Conservation (phyloP, 2,888 invertebrate genomes). For the Mantis religiosa region DNA sequence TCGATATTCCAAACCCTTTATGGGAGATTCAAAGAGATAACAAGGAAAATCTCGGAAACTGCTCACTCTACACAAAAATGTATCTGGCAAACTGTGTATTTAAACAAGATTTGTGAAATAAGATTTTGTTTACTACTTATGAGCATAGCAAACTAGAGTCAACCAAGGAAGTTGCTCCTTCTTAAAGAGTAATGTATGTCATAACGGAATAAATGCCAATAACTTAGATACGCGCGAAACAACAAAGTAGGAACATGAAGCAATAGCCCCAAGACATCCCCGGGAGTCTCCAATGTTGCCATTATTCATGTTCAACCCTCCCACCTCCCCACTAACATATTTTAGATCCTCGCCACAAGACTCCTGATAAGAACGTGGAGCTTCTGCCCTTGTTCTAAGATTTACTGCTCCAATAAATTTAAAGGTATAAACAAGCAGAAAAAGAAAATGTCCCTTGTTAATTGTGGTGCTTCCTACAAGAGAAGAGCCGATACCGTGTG, state of each 20-base stretch:
- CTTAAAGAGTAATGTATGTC: background rate
- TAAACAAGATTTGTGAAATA: too few species aligned
- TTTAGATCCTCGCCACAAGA: background rate
- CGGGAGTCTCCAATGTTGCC: background rate
- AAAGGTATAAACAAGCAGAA: background rate
- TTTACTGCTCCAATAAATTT: background rate
- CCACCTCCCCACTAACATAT: background rate
- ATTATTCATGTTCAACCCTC: background rate
- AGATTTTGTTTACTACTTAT: too few species aligned
- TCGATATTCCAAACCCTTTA: too few species aligned
- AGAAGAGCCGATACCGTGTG: too few species aligned
- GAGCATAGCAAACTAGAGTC: too few species aligned
- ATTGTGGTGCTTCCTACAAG: background rate
- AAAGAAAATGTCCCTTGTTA: background rate
- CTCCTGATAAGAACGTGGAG: background rate
- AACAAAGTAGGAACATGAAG: too few species aligned
- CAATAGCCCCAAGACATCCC: background rate
- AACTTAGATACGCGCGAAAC: too few species aligned
- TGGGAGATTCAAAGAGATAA: too few species aligned
- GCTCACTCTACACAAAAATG: too few species aligned
- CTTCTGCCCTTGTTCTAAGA: background rate
- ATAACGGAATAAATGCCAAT: background rate
- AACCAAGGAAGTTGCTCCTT: too few species aligned
- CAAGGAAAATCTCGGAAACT: too few species aligned
- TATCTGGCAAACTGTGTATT: too few species aligned